Evolutionary conservation across 2,113 vertebrate species (phyloP), one percentile per base, ranked within the genome.

Genomic region (Tragelaphus scriptus): DNA sequence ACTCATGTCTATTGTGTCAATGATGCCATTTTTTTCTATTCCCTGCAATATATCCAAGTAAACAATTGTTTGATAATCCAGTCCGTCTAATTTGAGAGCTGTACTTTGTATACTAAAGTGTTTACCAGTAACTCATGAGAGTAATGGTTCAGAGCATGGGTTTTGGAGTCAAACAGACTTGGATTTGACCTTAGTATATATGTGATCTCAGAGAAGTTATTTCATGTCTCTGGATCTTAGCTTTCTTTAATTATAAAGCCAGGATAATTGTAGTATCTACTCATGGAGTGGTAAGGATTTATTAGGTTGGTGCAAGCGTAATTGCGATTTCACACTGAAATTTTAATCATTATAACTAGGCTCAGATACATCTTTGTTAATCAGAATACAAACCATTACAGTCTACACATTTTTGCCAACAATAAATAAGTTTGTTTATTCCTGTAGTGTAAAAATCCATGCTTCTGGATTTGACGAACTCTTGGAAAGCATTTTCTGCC

Each of bases 231-330:
- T 84, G 47, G 25, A 79, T n/a, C 77, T 96, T 90, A 65, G 75
- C 94, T 97, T 92, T 95, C 82, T 61, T 95, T 84, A 86, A 58
- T 90, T 92, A 44, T 96, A 94, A 97, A 96, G 58, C 90, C 25
- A 75, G n/a, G 77, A 44, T 90, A 90, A 71, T 94, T 65, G 81
- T 77, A 77, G 32, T 55, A 55, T n/a, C 56, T 80, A 85, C 28
- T 88, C 53, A 63, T 90, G 36, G 81, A 61, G 58, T 93, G 91
- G 28, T 91, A 95, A 97, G 40, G 92, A 85, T 95, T 92, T 96
- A 44, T 77, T 77, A 77, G 23, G 21, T 77, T 77, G 40, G 71
- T 77, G 71, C 71, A 77, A 77, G 12, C 2, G 3, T 77, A 44
- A 77, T 44, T 77, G 40, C 2, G 40, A 12, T 32, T 77, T 77